Evolutionary conservation across 2,888 invertebrate genomes (phyloP), one percentile per base, ranked within the genome.

Genomic region (Steromphala cineraria): DNA sequence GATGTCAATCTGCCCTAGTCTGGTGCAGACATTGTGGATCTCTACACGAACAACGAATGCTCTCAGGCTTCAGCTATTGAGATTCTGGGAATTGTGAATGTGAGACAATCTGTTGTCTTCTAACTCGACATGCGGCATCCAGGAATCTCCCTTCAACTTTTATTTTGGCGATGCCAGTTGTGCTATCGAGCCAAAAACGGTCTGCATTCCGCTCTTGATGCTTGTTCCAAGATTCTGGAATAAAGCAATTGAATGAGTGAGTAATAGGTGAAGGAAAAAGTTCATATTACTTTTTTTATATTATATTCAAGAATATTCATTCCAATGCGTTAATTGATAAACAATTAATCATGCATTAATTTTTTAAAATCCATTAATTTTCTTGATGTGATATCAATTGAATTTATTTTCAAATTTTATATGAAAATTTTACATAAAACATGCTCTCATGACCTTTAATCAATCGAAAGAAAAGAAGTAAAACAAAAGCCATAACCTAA

Each of bases 121-220:
- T 36, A 46, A 46, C 46, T 46, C 10, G 46, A 46, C 46, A 46
- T 10, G 46, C 46, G 13, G 46, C 46, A 46, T 1, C 46, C 46
- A 46, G 5, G 13, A 46, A 46, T 46, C 46, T 46, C n/a, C 24
- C 21, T 17, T n/a, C 55, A 7, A 10, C 46, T 46, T 36, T 13
- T 82, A 86, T 53, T 86, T 86, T n/a, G 86, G 86, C 10, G 86
- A 86, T 28, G 83, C 78, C 53, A 86, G 84, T 75, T 86, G 83
- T 17, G 86, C 81, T 53, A 89, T 86, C 10, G 86, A 87, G 17
- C 87, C 89, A 78, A 90, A 85, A 78, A 90, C 87, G 55, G 86
- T 87, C 84, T 89, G 87, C 53, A 90, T 87, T 78, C 90, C 86
- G 67, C 89, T 87, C 80, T 89, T 89, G 82, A 91, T 87, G 83